Conservation (phyloP, 2,113 vertebrate species). For the Sarotherodon lohbergeri region DNA sequence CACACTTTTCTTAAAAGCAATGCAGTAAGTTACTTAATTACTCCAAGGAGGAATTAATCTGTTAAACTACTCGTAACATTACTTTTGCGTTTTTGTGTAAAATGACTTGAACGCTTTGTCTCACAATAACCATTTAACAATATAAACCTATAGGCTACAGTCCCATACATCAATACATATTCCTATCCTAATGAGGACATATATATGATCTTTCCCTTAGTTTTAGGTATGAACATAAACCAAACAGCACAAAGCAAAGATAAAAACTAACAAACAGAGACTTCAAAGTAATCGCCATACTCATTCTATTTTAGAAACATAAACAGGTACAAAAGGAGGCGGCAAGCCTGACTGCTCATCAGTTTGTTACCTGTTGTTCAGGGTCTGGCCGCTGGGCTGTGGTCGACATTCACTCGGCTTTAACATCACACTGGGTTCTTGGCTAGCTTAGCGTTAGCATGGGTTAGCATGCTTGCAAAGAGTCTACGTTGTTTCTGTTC, state of each 20-base stretch:
- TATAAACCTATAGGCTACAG: background rate
- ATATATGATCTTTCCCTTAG: background rate
- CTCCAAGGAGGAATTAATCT: background rate
- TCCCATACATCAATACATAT: background rate
- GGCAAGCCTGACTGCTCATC: background rate
- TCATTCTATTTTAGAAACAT: background rate
- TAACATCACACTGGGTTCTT: background rate
- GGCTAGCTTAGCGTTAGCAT: background rate
- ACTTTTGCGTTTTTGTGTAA: background rate
- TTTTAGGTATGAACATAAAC: background rate
- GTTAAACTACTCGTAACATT: background rate
- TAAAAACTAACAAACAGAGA: background rate
- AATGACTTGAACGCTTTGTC: background rate
- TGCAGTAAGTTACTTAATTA: background rate
- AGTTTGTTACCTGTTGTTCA: background rate
- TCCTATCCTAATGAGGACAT: background rate
- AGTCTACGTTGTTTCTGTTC: background rate
- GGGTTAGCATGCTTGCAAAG: background rate
- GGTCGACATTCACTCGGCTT: background rate
- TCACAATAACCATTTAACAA: background rate
- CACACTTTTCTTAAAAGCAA: background rate
- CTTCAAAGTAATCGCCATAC: background rate
- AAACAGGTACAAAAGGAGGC: background rate
- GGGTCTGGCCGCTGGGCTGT: background rate
- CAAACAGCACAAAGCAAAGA: background rate